Percentiles rank a stretch among this genome's conserved stretches.
Evolutionary conservation across 2,797 vertebrate genomes (phyloP).

Genomic region (Pseudochromis fuscus): DNA sequence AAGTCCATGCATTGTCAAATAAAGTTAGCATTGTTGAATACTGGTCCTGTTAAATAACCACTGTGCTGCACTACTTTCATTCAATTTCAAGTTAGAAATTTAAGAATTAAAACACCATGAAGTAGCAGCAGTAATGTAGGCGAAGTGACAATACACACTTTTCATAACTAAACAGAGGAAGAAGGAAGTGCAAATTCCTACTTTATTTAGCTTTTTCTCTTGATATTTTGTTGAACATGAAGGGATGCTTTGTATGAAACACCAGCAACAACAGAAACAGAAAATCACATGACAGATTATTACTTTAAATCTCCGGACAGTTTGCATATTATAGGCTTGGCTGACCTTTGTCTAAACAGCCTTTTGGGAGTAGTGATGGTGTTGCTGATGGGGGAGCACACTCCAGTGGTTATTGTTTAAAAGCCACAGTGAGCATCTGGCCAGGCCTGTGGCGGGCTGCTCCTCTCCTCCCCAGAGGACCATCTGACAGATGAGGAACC

Average conservation of each 20-base stretch:
- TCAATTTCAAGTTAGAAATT: neutral
- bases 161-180: neutral
- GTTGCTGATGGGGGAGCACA: constrained; percentile 53
- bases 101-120: too few relatives aligned
- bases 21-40: too few relatives aligned
- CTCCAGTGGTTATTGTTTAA: constrained; percentile 74
- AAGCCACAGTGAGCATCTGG: constrained; percentile 76
- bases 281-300: constrained; percentile 7
- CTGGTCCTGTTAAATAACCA: too few relatives aligned
- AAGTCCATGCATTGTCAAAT: too few relatives aligned
- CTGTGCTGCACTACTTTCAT: neutral
- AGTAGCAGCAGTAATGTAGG: too few relatives aligned
- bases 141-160: too few relatives aligned
- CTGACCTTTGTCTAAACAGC: constrained; percentile 38
- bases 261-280: constrained; percentile 1
- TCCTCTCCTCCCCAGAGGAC: constrained; percentile 58
- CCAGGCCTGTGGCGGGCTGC: constrained; percentile 34
- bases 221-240: too few relatives aligned
- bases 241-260: too few relatives aligned
- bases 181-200: neutral
- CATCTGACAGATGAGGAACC: constrained; percentile 74
- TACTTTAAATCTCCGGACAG: constrained; percentile 32
- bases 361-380: constrained; percentile 39
- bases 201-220: too few relatives aligned
- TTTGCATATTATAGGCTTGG: constrained; percentile 31